A percentile compares a stretch with the other conserved stretches of the same genome.
Evolutionary conservation across 2,113 vertebrate genomes (phyloP).

Genomic region (Bujurquina vittata): DNA sequence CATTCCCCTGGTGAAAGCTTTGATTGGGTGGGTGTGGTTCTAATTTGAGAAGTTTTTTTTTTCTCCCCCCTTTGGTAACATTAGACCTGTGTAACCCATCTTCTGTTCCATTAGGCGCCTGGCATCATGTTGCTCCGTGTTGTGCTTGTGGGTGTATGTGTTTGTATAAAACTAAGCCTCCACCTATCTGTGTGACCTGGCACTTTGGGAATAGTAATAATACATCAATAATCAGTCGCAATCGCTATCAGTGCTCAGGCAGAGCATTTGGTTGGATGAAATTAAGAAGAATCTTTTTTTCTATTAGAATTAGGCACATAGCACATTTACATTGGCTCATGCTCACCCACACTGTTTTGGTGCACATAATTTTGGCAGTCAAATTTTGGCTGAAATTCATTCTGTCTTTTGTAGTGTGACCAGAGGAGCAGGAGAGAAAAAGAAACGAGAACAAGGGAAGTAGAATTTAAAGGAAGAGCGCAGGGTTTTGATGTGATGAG

Average conservation of each 20-base stretch:
- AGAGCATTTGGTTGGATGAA: slow-evolving; percentile 60
- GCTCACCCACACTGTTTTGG: slow-evolving; percentile 36
- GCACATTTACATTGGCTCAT: slow-evolving; percentile 27
- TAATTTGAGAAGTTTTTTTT: slow-evolving; percentile 59
- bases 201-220: slow-evolving; percentile 72
- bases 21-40: slow-evolving; percentile 55
- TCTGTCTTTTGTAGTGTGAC: slow-evolving; percentile 41
- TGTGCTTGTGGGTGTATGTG: slow-evolving; percentile 39
- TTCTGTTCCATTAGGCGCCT: slow-evolving; percentile 70
- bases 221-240: slow-evolving; percentile 79
- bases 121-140: slow-evolving; percentile 52
- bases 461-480: slow-evolving; percentile 31
- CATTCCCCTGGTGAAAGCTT: slow-evolving; percentile 24
- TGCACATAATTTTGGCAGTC: slow-evolving; percentile 43
- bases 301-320: slow-evolving; percentile 33
- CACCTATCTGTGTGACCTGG: slow-evolving; percentile 67
- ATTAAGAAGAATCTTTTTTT: slow-evolving; percentile 49
- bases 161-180: slow-evolving; percentile 53
- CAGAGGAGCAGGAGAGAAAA: slow-evolving; percentile 25
- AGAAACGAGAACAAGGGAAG: slow-evolving; percentile 29
- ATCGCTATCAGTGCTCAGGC: slow-evolving; percentile 48
- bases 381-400: slow-evolving; percentile 30
- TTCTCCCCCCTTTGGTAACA: slow-evolving; percentile 48
- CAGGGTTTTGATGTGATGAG: slow-evolving; percentile 61
- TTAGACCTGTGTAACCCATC: slow-evolving; percentile 47